Evolutionary conservation across 2,797 vertebrate species (phyloP).

Genomic region (Halcyon chelicuti): DNA sequence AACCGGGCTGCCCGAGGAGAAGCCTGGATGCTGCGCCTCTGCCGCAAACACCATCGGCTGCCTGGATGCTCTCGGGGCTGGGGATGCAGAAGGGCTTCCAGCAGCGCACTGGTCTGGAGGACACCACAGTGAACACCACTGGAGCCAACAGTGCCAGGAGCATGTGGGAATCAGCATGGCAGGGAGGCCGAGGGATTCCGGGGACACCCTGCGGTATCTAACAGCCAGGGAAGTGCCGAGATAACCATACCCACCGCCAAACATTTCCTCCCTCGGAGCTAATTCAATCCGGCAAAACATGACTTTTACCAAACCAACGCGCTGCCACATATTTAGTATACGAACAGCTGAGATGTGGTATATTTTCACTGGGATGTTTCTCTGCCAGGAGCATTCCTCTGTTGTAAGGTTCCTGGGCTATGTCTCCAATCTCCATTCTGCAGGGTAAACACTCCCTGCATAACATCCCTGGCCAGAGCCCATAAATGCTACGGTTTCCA

Average conservation of each 20-base stretch:
- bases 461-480: conserved; percentile 41
- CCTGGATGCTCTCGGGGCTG: not conserved
- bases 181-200: not conserved
- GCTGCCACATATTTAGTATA: not conserved
- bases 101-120: not conserved
- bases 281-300: not conserved
- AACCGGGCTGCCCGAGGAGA: not conserved
- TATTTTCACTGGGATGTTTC: not conserved
- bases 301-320: not conserved
- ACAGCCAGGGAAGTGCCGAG: not conserved
- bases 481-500: conserved; percentile 49
- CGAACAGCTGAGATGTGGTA: not conserved
- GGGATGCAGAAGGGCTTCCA: rapidly evolving
- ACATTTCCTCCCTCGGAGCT: not conserved
- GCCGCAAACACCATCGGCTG: not conserved
- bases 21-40: not conserved
- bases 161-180: not conserved
- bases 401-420: conserved; percentile 54
- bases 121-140: not conserved
- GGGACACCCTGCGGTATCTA: not conserved
- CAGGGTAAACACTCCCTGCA: conserved; percentile 54
- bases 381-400: conserved; percentile 46
- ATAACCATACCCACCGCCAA: not conserved
- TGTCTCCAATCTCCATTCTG: conserved; percentile 38
- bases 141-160: not conserved